These are phyloP conservation scores for Coptodon bakossiorum DNA, from an alignment of 2,113 vertebrate species.

Conservation along the genomic window DNA sequence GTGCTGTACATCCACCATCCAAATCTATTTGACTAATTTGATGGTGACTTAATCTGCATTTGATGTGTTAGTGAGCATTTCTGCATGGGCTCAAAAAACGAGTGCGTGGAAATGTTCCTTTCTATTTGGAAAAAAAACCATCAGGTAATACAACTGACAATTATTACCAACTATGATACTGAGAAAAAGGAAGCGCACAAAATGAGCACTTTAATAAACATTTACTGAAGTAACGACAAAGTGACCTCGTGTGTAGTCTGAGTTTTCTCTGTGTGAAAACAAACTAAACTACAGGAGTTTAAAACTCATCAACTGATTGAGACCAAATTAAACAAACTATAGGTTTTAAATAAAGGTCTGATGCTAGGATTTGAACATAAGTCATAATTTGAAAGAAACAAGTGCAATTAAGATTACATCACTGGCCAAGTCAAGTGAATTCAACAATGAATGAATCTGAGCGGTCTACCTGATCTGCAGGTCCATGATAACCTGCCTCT, in stretches of 20 bases:
- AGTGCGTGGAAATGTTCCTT: fast-evolving
- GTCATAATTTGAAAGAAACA: not conserved
- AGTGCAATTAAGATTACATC: not conserved
- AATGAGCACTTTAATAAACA: not conserved
- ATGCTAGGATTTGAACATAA: fast-evolving
- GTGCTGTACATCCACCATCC: not conserved
- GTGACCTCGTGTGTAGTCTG: not conserved
- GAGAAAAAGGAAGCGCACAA: not conserved
- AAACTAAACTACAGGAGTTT: not conserved
- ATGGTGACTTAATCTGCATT: fast-evolving
- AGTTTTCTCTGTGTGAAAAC: fast-evolving
- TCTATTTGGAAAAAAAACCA: not conserved
- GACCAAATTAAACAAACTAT: not conserved
- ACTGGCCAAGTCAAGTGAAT: not conserved
- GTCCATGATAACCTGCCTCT: slow-evolving; percentile 95
- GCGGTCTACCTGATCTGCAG: slow-evolving; percentile 86
- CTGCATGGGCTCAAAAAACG: fast-evolving
- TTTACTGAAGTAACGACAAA: not conserved
- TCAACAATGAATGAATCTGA: not conserved
- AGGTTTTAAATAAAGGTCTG: fast-evolving
- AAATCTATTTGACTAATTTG: fast-evolving
- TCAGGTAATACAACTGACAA: not conserved
- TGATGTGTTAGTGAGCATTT: fast-evolving
- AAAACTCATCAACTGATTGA: not conserved
- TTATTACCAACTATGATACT: fast-evolving